Evolutionary conservation across 2,888 invertebrate species (phyloP), one percentile per base, ranked within the genome.

Genomic region (Lycocerus yunnanus): DNA sequence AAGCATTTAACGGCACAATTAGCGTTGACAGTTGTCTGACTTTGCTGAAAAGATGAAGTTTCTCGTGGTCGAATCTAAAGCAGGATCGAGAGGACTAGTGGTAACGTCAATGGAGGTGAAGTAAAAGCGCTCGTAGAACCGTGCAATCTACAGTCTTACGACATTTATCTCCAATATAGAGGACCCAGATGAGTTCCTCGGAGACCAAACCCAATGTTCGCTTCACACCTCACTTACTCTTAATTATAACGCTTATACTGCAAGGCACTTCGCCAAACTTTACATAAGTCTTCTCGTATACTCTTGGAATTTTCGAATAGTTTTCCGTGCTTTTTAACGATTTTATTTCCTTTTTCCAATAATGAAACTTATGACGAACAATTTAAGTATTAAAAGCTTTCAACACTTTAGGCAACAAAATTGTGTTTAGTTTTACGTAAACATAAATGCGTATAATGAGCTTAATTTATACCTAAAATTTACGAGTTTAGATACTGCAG

Each of bases 201-300:
- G 84, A 82, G 84, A 83, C 80, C 79, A 79, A 81, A 82, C 82
- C 81, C 83, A 82, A 81, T 84, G 83, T 84, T 84, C 82, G 81
- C 84, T 85, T 85, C 83, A 85, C 85, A 85, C 85, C 84, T 85
- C 85, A 84, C 85, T 85, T 84, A 84, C 82, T 84, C 85, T 84
- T 85, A 85, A 85, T 85, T 85, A 84, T 84, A 83, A 82, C 80
- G 81, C 81, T 83, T 81, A 81, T 80, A 82, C 76, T 79, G 79
- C 78, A 68, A 68, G 73, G 76, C 76, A 76, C 76, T 76, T 73
- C 73, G 76, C 76, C 76, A 76, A 75, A 76, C 76, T 76, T 71
- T 75, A 69, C 75, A 75, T 75, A 75, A 75, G 75, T 75, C 72
- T 72, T 69, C 69, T 65, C 65, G 71, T 63, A 63, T 76, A 71